Evolutionary conservation across 2,888 invertebrate species (phyloP).

Genomic region (Sphaerophoria taeniata): DNA sequence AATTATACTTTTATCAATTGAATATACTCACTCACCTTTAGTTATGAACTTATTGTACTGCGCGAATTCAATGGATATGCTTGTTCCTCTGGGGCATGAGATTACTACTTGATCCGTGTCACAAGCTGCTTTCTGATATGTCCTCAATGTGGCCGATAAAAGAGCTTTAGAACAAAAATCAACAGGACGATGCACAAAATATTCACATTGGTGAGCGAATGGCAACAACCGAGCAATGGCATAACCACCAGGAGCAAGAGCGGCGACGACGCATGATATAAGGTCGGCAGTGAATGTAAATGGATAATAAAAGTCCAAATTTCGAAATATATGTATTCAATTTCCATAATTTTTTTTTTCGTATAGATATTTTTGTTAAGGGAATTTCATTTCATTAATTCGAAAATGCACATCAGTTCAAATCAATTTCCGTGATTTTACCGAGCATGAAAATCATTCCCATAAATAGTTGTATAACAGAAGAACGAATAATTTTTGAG

Average conservation of each 20-base stretch:
- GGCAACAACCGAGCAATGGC: too few species aligned
- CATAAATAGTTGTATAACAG: conserved; percentile 7
- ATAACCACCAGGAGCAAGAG: too few species aligned
- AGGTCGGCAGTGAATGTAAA: neutral
- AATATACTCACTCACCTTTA: conserved; percentile 79
- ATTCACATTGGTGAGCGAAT: conserved; percentile 13
- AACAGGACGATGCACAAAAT: conserved; percentile 17
- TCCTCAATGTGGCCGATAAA: conserved; percentile 94
- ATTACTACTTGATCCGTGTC: conserved; percentile 94
- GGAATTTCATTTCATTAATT: conserved; percentile 36
- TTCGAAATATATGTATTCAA: conserved; percentile 31
- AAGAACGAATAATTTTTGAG: conserved; percentile 49
- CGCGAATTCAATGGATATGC: conserved; percentile 94
- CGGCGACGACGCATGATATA: neutral
- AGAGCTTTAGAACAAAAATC: conserved; percentile 86
- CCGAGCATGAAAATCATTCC: conserved; percentile 6
- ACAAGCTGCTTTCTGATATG: conserved; percentile 95
- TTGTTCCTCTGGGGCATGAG: conserved; percentile 95
- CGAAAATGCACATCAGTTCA: conserved; percentile 8
- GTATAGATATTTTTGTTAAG: too few species aligned
- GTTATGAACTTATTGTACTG: conserved; percentile 86
- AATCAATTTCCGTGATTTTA: conserved; percentile 37
- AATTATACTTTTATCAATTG: conserved; percentile 8
- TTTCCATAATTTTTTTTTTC: conserved; percentile 42
- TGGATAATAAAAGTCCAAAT: conserved; percentile 5